Evolutionary conservation across 2,888 invertebrate species (phyloP).

Genomic region (Hymenopus coronatus): DNA sequence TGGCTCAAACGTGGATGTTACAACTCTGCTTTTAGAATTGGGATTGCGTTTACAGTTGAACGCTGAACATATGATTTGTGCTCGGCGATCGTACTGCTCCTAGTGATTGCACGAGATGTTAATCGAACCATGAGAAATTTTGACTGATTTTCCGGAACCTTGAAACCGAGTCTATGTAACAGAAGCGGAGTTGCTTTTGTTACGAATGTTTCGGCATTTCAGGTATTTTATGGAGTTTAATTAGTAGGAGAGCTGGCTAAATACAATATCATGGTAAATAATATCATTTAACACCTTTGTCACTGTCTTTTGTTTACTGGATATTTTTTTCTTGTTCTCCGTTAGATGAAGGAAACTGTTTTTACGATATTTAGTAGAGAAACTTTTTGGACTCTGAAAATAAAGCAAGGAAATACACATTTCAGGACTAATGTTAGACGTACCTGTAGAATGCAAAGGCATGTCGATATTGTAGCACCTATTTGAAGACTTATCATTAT

Average conservation of each 20-base stretch:
- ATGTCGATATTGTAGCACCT: background rate
- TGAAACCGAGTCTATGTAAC: background rate
- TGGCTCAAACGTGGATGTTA: too few species aligned
- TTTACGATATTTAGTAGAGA: background rate
- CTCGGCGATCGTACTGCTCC: background rate
- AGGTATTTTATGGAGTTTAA: background rate
- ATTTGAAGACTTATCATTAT: background rate
- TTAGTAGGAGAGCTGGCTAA: background rate
- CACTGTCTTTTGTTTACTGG: background rate
- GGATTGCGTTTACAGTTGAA: background rate
- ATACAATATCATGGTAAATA: background rate
- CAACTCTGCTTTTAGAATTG: too few species aligned
- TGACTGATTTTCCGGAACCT: background rate
- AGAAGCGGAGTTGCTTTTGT: constrained; percentile 18
- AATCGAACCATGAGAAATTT: background rate
- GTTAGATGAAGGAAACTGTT: background rate
- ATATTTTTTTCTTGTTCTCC: background rate
- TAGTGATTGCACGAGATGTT: background rate
- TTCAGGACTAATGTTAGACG: background rate
- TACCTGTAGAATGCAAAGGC: background rate
- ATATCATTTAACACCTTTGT: background rate
- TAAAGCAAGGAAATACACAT: background rate
- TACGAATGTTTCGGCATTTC: background rate
- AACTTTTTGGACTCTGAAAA: background rate
- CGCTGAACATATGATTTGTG: background rate